These are phyloP conservation scores for Pangasius mekongensis DNA, from an alignment of 2,797 vertebrate species.

Conservation along the genomic window DNA sequence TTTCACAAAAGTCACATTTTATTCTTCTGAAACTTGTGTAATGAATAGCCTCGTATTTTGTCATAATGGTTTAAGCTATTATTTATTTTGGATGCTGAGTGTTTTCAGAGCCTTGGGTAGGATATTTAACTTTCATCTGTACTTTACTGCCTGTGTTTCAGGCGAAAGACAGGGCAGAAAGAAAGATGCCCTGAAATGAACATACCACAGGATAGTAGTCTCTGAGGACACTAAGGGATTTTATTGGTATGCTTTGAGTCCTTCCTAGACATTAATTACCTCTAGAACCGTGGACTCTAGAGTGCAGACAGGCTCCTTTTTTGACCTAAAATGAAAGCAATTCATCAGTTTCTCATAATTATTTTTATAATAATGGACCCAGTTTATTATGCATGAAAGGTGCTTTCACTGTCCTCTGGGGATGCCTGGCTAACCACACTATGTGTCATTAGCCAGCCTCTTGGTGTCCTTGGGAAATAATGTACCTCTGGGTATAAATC, in stretches of 20 bases:
- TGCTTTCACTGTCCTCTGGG: neutral
- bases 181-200: slow-evolving; percentile 36
- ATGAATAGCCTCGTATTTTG: slow-evolving; percentile 40
- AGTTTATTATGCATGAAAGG: slow-evolving; percentile 37
- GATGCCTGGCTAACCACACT: neutral
- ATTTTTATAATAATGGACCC: slow-evolving; percentile 34
- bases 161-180: neutral
- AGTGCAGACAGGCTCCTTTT: neutral
- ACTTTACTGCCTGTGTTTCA: slow-evolving; percentile 55
- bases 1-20: neutral
- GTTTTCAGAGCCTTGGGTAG: slow-evolving; percentile 49
- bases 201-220: slow-evolving; percentile 2
- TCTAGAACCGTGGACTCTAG: slow-evolving; percentile 28
- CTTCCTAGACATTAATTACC: slow-evolving; percentile 55
- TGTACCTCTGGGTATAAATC: slow-evolving; percentile 18
- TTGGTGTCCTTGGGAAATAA: slow-evolving; percentile 14
- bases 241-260: slow-evolving; percentile 19
- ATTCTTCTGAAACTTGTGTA: neutral
- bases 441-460: slow-evolving; percentile 21
- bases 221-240: neutral
- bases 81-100: slow-evolving; percentile 33
- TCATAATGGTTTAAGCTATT: slow-evolving; percentile 59
- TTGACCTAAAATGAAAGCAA: slow-evolving; percentile 29
- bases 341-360: slow-evolving; percentile 40
- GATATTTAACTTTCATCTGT: slow-evolving; percentile 54